Percentiles rank a stretch among this genome's conserved stretches.
phyloP scores from a whole-genome alignment of 2,888 invertebrate species.

The Drosophila subquinaria region DNA sequence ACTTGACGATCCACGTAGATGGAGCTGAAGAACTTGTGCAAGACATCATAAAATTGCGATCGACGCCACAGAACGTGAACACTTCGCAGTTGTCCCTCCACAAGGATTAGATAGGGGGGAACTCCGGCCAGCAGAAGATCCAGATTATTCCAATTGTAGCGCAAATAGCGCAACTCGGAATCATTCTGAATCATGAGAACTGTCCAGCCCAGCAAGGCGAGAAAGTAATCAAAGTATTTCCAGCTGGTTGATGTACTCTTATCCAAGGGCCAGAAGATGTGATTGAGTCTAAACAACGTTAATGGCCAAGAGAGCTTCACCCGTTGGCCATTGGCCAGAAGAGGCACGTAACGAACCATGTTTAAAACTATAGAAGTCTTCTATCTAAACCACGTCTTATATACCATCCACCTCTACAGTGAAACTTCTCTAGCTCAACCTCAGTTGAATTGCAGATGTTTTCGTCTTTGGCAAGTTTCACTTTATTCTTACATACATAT shows the following conservation, averaged over 20 bases:
- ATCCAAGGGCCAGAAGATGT: slow-evolving; percentile 78
- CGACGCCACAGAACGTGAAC: slow-evolving; percentile 54
- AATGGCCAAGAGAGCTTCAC: slow-evolving; percentile 72
- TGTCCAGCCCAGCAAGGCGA: slow-evolving; percentile 48
- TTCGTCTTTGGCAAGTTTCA: neutral
- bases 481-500: slow-evolving; percentile 7
- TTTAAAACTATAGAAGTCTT: slow-evolving; percentile 31
- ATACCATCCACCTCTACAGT: slow-evolving; percentile 28
- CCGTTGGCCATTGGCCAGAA: slow-evolving; percentile 59
- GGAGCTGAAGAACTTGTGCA: slow-evolving; percentile 63
- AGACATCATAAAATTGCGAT: slow-evolving; percentile 51
- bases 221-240: slow-evolving; percentile 43
- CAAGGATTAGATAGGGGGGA: slow-evolving; percentile 73
- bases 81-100: slow-evolving; percentile 70
- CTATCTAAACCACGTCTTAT: slow-evolving; percentile 31
- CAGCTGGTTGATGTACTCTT: slow-evolving; percentile 35
- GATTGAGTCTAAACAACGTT: slow-evolving; percentile 63
- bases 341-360: slow-evolving; percentile 74
- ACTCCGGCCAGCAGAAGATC: slow-evolving; percentile 70
- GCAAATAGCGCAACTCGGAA: slow-evolving; percentile 69
- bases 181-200: slow-evolving; percentile 65
- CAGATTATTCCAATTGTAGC: slow-evolving; percentile 48
- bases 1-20: slow-evolving; percentile 71
- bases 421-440: neutral
- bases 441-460: neutral